Conservation (phyloP, 2,888 invertebrate species). For the Acleris laterana region DNA sequence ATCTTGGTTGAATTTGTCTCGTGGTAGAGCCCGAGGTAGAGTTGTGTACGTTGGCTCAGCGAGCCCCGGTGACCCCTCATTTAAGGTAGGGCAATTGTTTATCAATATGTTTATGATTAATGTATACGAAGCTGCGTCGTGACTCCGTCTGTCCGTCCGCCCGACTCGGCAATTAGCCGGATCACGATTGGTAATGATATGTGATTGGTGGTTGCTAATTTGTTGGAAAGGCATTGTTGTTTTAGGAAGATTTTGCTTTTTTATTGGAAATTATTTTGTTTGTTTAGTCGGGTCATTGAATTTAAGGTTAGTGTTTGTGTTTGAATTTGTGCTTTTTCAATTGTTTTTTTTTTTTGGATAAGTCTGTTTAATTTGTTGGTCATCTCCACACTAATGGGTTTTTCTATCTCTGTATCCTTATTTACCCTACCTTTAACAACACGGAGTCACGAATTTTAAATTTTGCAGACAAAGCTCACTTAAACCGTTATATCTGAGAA, state of each 20-base stretch:
- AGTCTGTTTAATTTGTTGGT: no score
- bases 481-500: no score
- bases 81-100: conserved; percentile 83
- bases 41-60: conserved; percentile 47
- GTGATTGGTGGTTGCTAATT: conserved; percentile 74
- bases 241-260: conserved; percentile 13
- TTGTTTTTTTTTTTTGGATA: no score
- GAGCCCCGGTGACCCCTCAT: conserved; percentile 75
- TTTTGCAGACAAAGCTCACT: no score
- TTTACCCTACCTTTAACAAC: no score
- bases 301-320: not conserved
- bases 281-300: not conserved
- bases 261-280: not conserved
- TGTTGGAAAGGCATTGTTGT: conserved; percentile 47
- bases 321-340: not conserved
- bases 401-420: no score
- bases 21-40: conserved; percentile 44
- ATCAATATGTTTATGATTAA: conserved; percentile 81
- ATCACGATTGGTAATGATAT: conserved; percentile 78
- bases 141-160: conserved; percentile 58
- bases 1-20: conserved; percentile 43
- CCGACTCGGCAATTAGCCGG: conserved; percentile 72
- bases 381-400: no score
- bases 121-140: conserved; percentile 71
- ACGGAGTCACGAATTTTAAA: no score